phyloP scores from a whole-genome alignment of 1,140 invertebrate genomes.

The Archegozetes longisetosus region DNA sequence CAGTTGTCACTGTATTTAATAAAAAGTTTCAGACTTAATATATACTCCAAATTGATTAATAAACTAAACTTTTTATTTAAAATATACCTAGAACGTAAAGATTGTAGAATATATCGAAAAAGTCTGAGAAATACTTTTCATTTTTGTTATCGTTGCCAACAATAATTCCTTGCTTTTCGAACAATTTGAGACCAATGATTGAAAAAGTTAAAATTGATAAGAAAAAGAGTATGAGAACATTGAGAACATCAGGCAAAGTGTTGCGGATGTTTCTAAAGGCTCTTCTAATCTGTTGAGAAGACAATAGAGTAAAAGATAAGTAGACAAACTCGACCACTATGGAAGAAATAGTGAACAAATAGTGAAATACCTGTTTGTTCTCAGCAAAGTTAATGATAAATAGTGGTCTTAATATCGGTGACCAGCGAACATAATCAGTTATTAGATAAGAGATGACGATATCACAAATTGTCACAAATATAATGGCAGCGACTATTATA shows the following conservation, averaged over 20 bases:
- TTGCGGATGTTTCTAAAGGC: constrained; percentile 37
- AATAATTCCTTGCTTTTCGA: constrained; percentile 25
- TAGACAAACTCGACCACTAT: background rate
- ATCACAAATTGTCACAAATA: constrained; percentile 31
- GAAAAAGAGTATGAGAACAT: constrained; percentile 35
- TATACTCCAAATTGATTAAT: background rate
- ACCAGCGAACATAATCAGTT: constrained; percentile 28
- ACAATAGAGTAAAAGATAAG: constrained; percentile 20
- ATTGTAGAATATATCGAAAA: constrained; percentile 33
- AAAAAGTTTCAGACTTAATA: background rate
- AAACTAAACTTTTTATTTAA: background rate
- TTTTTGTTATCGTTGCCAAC: constrained; percentile 4
- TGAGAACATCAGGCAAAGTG: constrained; percentile 35
- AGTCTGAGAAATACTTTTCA: constrained; percentile 33
- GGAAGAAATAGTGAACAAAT: constrained; percentile 4
- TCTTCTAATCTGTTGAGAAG: constrained; percentile 31
- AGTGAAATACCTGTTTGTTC: constrained; percentile 31
- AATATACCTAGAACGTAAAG: constrained; percentile 32
- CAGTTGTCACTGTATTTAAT: constrained; percentile 29
- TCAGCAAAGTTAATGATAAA: constrained; percentile 38
- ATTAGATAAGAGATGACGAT: constrained; percentile 28
- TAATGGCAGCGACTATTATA: constrained; percentile 28
- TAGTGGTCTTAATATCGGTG: constrained; percentile 33
- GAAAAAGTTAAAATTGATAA: constrained; percentile 34
- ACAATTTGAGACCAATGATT: constrained; percentile 36